Percentiles rank a stretch among this genome's conserved stretches.
These are phyloP conservation scores for Drosophila parabipectinata DNA, from an alignment of 1,140 invertebrate species.

Conservation along the genomic window DNA sequence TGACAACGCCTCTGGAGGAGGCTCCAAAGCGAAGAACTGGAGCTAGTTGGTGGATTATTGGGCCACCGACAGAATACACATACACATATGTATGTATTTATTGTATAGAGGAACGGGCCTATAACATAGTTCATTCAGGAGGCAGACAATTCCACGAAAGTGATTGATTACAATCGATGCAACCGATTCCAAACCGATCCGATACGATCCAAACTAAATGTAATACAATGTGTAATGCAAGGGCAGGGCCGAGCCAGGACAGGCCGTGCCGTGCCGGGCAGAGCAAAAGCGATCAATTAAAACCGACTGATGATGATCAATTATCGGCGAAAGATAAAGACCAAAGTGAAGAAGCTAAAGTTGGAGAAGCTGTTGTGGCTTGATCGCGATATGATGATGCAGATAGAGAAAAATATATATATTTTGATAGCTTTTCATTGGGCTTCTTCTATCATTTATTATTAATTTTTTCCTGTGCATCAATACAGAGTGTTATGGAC, in stretches of 20 bases:
- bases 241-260: slow-evolving; percentile 2
- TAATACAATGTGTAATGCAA: slow-evolving; percentile 49
- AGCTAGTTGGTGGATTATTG: slow-evolving; percentile 32
- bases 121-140: slow-evolving; percentile 69
- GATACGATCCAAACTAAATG: slow-evolving; percentile 29
- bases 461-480: slow-evolving; percentile 4
- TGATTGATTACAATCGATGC: slow-evolving; percentile 77
- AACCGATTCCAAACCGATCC: slow-evolving; percentile 15
- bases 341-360: slow-evolving; percentile 31
- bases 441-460: no score
- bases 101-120: background rate
- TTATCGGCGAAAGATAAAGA: slow-evolving; percentile 68
- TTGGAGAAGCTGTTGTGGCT: background rate
- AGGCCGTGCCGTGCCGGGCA: slow-evolving; percentile 22
- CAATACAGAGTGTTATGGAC: slow-evolving; percentile 19
- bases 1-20: slow-evolving; percentile 35
- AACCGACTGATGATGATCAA: slow-evolving; percentile 81
- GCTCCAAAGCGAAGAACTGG: slow-evolving; percentile 11
- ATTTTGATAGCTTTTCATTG: background rate
- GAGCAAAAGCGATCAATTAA: slow-evolving; percentile 75
- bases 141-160: slow-evolving; percentile 73
- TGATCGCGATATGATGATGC: slow-evolving; percentile 26
- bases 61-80: slow-evolving; percentile 30
- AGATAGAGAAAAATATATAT: background rate
- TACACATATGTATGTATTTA: no score